These are phyloP conservation scores for Caenorhabditis zanzibari DNA, from an alignment of 2,888 invertebrate genomes.

Conservation along the genomic window DNA sequence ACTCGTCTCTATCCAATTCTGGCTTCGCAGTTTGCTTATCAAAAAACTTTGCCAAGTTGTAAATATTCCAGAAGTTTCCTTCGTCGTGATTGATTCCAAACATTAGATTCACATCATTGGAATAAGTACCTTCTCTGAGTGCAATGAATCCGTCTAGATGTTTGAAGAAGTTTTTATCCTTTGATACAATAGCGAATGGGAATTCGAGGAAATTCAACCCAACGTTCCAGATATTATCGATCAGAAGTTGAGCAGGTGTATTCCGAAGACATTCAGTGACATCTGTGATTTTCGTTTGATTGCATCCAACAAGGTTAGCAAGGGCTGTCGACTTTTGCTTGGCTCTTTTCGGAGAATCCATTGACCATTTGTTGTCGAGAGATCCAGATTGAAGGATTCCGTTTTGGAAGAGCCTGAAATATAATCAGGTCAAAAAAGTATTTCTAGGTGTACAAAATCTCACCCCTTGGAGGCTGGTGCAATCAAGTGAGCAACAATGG, in stretches of 20 bases:
- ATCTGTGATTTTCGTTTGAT: constrained; percentile 74
- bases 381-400: constrained; percentile 97
- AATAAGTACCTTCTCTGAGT: constrained; percentile 89
- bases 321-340: constrained; percentile 90
- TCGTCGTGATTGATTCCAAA: constrained; percentile 96
- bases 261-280: constrained; percentile 76
- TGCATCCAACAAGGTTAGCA: constrained; percentile 92
- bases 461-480: constrained; percentile 87
- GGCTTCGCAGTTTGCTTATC: constrained; percentile 80
- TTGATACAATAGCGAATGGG: constrained; percentile 82
- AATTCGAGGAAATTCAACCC: constrained; percentile 82
- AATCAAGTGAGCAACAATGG: constrained; percentile 87
- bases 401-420: constrained; percentile 86
- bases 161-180: constrained; percentile 78
- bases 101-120: constrained; percentile 92
- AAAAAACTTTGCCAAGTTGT: constrained; percentile 81
- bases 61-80: constrained; percentile 85
- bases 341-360: constrained; percentile 91
- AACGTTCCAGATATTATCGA: constrained; percentile 81
- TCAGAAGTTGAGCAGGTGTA: constrained; percentile 79
- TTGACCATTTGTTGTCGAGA: constrained; percentile 96
- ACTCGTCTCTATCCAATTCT: constrained; percentile 72
- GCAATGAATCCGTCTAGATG: constrained; percentile 81
- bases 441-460: not conserved
- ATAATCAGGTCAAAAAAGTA: not conserved